These are phyloP conservation scores for Philaethria dido DNA, from an alignment of 2,888 invertebrate species.

Conservation along the genomic window DNA sequence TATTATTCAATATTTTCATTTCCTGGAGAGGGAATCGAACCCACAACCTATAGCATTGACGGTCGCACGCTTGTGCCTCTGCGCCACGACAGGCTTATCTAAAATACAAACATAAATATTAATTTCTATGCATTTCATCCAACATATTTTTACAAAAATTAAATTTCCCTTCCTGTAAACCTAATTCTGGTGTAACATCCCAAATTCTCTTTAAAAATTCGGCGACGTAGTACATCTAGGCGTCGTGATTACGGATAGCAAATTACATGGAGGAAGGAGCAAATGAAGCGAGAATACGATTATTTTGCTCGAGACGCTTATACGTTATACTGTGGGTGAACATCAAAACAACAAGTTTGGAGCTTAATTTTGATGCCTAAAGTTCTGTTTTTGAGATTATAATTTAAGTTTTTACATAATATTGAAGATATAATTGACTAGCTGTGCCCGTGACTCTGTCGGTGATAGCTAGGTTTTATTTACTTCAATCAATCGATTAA, in stretches of 20 bases:
- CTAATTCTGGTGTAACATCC: background rate
- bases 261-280: slow-evolving; percentile 69
- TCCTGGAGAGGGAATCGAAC: no score
- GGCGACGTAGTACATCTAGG: slow-evolving; percentile 44
- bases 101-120: no score
- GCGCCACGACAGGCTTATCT: no score
- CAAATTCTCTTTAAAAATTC: slow-evolving; percentile 15
- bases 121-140: no score
- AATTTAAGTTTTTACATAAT: background rate
- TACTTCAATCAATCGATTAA: no score
- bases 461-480: no score
- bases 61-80: no score
- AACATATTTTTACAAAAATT: background rate
- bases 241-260: slow-evolving; percentile 63
- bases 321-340: background rate
- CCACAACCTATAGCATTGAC: no score
- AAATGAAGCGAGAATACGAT: slow-evolving; percentile 76
- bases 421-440: background rate
- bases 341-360: slow-evolving; percentile 6
- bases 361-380: slow-evolving; percentile 1
- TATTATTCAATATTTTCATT: no score
- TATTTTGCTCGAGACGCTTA: slow-evolving; percentile 67
- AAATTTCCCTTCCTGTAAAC: background rate
- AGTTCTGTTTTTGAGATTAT: slow-evolving; percentile 15
- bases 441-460: no score